Evolutionary conservation across 2,113 vertebrate species (phyloP).

Genomic region (Malurus cyaneus): DNA sequence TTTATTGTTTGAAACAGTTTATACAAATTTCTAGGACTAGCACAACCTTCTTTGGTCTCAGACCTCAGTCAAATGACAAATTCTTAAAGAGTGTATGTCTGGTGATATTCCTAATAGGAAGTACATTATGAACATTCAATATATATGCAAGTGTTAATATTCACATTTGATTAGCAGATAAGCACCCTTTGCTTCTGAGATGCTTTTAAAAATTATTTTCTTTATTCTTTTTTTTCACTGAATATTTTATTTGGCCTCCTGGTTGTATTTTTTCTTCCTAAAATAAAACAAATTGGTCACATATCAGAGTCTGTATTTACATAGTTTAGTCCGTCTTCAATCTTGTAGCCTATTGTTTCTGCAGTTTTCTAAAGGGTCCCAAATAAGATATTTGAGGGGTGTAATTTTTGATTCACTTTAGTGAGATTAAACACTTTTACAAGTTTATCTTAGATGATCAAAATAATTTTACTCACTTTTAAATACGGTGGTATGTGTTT

Average conservation of each 20-base stretch:
- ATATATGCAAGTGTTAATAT: background rate
- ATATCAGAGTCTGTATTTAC: background rate
- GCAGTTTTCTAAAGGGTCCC: background rate
- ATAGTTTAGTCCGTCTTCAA: background rate
- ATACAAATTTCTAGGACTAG: background rate
- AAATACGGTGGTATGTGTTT: background rate
- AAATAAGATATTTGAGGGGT: background rate
- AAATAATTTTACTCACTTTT: background rate
- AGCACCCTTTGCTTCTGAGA: background rate
- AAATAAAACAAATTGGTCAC: background rate
- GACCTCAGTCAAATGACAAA: background rate
- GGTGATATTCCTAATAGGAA: background rate
- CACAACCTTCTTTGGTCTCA: background rate
- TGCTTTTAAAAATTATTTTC: background rate
- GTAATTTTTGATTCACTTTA: background rate
- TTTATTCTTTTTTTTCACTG: background rate
- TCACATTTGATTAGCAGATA: background rate
- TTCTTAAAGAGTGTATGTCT: background rate
- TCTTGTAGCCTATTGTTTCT: background rate
- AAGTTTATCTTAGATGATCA: background rate
- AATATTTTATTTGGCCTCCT: background rate
- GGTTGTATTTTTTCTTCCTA: accelerated
- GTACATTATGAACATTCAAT: background rate
- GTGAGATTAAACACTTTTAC: background rate
- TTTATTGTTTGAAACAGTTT: background rate